Evolutionary conservation across 2,113 vertebrate genomes (phyloP).

Genomic region (Pao palembangensis): DNA sequence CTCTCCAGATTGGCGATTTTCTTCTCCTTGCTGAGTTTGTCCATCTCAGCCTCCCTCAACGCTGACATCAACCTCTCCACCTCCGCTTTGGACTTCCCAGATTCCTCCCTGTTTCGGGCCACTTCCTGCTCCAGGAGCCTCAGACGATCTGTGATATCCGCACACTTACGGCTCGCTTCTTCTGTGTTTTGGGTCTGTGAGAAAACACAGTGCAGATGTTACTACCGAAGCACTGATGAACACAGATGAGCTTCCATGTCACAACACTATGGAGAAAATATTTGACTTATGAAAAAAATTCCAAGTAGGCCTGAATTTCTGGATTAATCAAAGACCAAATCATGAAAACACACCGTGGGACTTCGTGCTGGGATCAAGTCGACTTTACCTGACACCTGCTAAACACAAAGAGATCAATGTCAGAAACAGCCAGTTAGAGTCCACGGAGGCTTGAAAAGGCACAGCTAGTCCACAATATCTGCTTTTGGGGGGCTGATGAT

Average conservation of each 20-base stretch:
- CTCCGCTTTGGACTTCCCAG: conserved; percentile 87
- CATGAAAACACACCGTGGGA: conserved; percentile 44
- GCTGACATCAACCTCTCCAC: conserved; percentile 88
- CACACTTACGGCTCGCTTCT: conserved; percentile 81
- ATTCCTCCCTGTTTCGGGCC: conserved; percentile 87
- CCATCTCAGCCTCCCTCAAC: conserved; percentile 87
- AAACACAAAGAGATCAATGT: conserved; percentile 4
- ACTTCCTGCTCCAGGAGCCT: conserved; percentile 92
- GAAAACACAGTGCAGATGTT: not conserved
- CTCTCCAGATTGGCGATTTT: conserved; percentile 92
- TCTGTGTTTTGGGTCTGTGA: conserved; percentile 77
- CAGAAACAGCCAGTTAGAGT: not conserved
- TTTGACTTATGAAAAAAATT: no score
- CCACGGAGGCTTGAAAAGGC: no score
- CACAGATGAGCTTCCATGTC: no score
- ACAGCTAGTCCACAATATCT: no score
- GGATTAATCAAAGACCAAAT: not conserved
- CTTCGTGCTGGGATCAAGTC: conserved; percentile 36
- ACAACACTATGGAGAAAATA: no score
- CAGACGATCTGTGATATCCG: conserved; percentile 86
- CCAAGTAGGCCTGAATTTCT: not conserved
- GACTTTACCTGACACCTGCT: conserved; percentile 47
- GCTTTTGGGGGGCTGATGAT: no score
- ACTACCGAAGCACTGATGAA: not conserved
- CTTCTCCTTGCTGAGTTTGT: conserved; percentile 90